Conservation (phyloP, 1,140 invertebrate species). For the Lepidurus couesii region DNA sequence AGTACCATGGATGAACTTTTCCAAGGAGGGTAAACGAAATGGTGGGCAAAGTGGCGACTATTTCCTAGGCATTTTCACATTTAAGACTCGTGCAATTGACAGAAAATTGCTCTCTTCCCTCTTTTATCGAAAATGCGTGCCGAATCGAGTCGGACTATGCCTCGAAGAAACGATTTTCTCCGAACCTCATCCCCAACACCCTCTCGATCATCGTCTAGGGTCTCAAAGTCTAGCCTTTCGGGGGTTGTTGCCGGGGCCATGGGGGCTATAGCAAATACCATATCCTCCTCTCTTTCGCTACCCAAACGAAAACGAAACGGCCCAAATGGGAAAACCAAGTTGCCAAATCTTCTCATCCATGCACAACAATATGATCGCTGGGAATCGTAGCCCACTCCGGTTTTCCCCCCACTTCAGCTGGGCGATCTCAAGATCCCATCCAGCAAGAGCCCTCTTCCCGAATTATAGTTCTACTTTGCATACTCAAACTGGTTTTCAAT, state of each 20-base stretch:
- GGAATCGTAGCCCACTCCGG: not conserved
- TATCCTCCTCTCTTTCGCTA: not conserved
- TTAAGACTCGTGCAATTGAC: not conserved
- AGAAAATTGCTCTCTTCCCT: conserved; percentile 19
- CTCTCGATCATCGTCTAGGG: not conserved
- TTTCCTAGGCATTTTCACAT: not conserved
- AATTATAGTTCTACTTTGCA: too few species aligned
- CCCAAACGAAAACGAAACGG: not conserved
- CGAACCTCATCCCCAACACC: conserved; percentile 8
- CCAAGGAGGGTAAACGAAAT: not conserved
- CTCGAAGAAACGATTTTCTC: not conserved
- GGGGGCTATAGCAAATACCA: not conserved
- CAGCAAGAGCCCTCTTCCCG: not conserved
- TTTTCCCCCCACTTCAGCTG: not conserved
- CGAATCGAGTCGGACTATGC: not conserved
- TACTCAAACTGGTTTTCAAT: too few species aligned
- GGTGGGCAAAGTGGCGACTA: not conserved
- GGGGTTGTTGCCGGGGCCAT: not conserved
- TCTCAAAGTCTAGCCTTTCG: not conserved
- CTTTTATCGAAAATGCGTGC: not conserved
- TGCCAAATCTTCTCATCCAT: conserved; percentile 2
- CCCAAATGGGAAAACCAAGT: not conserved
- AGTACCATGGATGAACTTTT: not conserved
- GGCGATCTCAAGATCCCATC: not conserved
- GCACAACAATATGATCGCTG: not conserved